A percentile compares a stretch with the other conserved stretches of the same genome.
These are phyloP conservation scores for Drosophila navojoa DNA, from an alignment of 1,140 invertebrate species.

Conservation along the genomic window DNA sequence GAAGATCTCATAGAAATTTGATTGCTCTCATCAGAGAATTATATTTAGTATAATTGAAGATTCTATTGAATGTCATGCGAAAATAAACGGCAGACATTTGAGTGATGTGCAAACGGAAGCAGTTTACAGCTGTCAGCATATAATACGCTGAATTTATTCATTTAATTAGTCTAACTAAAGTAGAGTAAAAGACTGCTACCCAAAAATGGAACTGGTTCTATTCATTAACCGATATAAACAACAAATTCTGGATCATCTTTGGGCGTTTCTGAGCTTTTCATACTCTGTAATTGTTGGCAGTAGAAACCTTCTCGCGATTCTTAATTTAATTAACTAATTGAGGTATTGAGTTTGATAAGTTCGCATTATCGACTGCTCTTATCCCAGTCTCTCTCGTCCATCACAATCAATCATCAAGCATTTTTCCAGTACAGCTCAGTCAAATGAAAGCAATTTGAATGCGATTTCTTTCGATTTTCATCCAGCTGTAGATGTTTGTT, in stretches of 20 bases:
- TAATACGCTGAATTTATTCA: background rate
- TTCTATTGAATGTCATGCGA: slow-evolving; percentile 29
- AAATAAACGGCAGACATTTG: slow-evolving; percentile 3
- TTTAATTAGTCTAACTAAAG: no score
- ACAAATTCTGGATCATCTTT: no score
- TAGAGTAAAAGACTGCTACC: no score
- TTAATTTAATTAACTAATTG: no score
- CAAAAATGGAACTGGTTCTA: no score
- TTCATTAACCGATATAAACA: no score
- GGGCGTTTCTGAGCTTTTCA: no score
- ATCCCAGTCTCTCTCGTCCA: background rate
- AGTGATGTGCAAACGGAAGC: background rate
- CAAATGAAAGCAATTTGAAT: background rate
- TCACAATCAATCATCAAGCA: background rate
- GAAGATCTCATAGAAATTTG: slow-evolving; percentile 59
- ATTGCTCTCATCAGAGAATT: slow-evolving; percentile 45
- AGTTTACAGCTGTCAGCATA: slow-evolving; percentile 9
- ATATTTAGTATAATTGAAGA: slow-evolving; percentile 29
- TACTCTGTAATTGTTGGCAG: no score
- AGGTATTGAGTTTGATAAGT: no score
- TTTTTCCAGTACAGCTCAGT: background rate
- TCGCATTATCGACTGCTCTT: no score
- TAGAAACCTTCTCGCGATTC: no score
- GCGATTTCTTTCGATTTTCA: background rate
- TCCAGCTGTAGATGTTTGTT: slow-evolving; percentile 15